Percentiles rank a stretch among this genome's conserved stretches.
Conservation (phyloP, 1,140 invertebrate species). For the Hydropsyche tenuis region DNA sequence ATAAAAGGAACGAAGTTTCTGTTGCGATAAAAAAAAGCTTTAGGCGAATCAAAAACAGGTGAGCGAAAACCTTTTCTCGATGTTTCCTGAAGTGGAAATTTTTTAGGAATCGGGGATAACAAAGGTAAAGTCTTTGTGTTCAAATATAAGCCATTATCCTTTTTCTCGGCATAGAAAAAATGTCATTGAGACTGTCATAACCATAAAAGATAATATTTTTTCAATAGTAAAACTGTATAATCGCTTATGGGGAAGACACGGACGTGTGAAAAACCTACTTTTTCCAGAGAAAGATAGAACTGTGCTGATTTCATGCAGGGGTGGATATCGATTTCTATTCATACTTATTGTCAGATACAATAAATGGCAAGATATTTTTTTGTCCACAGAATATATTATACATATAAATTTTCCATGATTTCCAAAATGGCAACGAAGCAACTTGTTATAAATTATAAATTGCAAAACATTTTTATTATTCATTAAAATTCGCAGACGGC, state of each 20-base stretch:
- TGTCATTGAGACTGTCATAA: conserved; percentile 24
- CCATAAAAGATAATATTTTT: conserved; percentile 28
- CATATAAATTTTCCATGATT: too few species aligned
- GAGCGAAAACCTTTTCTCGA: conserved; percentile 25
- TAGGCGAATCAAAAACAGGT: conserved; percentile 20
- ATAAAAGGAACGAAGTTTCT: neutral
- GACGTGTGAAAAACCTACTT: too few species aligned
- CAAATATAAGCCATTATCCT: conserved; percentile 29
- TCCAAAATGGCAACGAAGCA: too few species aligned
- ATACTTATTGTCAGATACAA: too few species aligned
- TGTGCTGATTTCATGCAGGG: too few species aligned
- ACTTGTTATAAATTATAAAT: too few species aligned
- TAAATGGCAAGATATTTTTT: too few species aligned
- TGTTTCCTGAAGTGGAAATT: conserved; percentile 25
- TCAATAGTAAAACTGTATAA: conserved; percentile 26
- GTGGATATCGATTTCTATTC: too few species aligned
- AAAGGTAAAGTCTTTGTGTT: conserved; percentile 26
- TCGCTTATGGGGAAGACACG: neutral
- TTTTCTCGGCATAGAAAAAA: conserved; percentile 11
- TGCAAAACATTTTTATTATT: too few species aligned
- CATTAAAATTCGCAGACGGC: too few species aligned
- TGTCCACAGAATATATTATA: too few species aligned
- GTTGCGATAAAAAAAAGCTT: conserved; percentile 2
- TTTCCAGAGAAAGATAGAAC: too few species aligned
- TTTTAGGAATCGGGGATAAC: conserved; percentile 25